Evolutionary conservation across 2,113 vertebrate genomes (phyloP).

Genomic region (Oryzias woworae): DNA sequence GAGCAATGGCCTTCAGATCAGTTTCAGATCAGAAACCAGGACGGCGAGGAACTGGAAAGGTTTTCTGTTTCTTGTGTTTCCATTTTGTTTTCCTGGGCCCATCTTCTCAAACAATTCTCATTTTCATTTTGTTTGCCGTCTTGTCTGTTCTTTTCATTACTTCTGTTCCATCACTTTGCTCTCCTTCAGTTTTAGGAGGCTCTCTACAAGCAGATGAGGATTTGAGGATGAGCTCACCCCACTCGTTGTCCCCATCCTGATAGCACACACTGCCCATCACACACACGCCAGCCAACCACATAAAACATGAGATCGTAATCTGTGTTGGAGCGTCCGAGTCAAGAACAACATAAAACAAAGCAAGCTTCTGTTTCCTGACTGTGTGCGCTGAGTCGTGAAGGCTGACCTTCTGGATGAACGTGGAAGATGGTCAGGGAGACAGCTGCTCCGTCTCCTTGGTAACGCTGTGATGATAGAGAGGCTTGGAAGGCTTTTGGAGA

Average conservation of each 20-base stretch:
- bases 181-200: background rate
- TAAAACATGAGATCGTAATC: conserved; percentile 13
- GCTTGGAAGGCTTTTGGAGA: conserved; percentile 55
- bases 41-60: conserved; percentile 8
- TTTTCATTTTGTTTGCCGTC: conserved; percentile 25
- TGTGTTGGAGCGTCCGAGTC: background rate
- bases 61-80: conserved; percentile 31
- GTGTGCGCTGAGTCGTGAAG: conserved; percentile 57
- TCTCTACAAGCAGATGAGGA: conserved; percentile 61
- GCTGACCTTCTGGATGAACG: conserved; percentile 63
- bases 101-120: conserved; percentile 26
- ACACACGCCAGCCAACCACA: conserved; percentile 39
- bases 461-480: conserved; percentile 50
- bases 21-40: conserved; percentile 42
- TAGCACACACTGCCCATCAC: conserved; percentile 64
- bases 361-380: conserved; percentile 6
- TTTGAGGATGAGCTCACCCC: conserved; percentile 69
- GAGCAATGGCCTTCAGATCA: conserved; percentile 66
- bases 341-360: conserved; percentile 35
- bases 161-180: conserved; percentile 17
- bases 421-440: conserved; percentile 58
- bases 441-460: conserved; percentile 58
- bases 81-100: conserved; percentile 10
- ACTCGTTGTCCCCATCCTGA: conserved; percentile 59
- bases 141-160: conserved; percentile 31